Conservation (phyloP, 2,797 vertebrate species). For the Steatocranus sp. region DNA sequence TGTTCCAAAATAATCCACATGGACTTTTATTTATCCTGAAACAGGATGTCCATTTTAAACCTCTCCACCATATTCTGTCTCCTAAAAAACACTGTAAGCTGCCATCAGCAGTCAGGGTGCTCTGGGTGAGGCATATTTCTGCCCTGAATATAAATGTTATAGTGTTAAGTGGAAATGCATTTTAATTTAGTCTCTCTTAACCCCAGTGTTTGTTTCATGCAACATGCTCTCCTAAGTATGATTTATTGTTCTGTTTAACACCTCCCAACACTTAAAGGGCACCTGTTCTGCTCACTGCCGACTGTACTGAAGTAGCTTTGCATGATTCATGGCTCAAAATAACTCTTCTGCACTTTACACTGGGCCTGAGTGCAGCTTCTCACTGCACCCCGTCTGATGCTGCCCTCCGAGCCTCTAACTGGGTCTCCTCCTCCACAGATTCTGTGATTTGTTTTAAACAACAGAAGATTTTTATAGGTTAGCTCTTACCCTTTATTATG, state of each 20-base stretch:
- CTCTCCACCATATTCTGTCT: neutral
- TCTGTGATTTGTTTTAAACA: neutral
- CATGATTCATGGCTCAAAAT: neutral
- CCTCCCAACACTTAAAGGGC: neutral
- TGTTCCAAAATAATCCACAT: neutral
- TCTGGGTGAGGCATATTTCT: neutral
- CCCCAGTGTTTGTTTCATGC: neutral
- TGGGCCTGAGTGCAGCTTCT: neutral
- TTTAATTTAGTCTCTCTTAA: neutral
- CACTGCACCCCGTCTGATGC: neutral
- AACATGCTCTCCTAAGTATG: neutral
- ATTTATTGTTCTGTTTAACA: neutral
- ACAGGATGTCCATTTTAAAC: neutral
- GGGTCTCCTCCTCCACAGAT: neutral
- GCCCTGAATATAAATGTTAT: neutral
- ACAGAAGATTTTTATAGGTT: neutral
- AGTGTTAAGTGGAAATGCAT: rapidly evolving
- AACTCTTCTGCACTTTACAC: neutral
- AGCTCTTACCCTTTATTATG: neutral
- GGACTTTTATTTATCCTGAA: neutral
- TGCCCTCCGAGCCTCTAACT: neutral
- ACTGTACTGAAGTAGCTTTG: neutral
- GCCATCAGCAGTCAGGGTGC: neutral
- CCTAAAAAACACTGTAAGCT: neutral
- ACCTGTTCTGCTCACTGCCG: neutral